phyloP scores from a whole-genome alignment of 1,140 invertebrate genomes.

The Babylonia areolata region DNA sequence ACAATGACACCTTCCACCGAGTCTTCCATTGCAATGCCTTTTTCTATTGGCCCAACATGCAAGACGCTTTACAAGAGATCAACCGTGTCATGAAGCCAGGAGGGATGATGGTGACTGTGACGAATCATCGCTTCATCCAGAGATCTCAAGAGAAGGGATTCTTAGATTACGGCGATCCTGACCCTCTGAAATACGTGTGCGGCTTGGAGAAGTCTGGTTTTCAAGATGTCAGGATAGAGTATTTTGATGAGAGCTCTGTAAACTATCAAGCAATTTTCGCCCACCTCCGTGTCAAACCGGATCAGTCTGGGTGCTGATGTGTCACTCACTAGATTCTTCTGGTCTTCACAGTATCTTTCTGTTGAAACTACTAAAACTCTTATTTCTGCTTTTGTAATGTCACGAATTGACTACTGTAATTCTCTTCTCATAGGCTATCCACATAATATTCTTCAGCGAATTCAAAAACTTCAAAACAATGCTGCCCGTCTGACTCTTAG shows the following conservation, averaged over 20 bases:
- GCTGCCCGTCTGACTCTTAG: too few species aligned
- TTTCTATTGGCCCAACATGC: slow-evolving; percentile 61
- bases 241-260: slow-evolving; percentile 38
- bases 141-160: slow-evolving; percentile 39
- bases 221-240: slow-evolving; percentile 53
- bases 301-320: too few species aligned
- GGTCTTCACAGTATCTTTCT: too few species aligned
- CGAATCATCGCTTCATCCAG: slow-evolving; percentile 43
- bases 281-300: slow-evolving; percentile 39
- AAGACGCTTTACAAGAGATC: slow-evolving; percentile 48
- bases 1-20: slow-evolving; percentile 57
- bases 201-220: slow-evolving; percentile 55
- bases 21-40: slow-evolving; percentile 64
- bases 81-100: slow-evolving; percentile 61
- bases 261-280: slow-evolving; percentile 56
- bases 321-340: too few species aligned
- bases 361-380: too few species aligned
- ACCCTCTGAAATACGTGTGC: slow-evolving; percentile 56
- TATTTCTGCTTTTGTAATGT: too few species aligned
- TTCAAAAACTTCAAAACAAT: too few species aligned
- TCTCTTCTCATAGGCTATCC: too few species aligned
- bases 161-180: slow-evolving; percentile 50
- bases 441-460: too few species aligned
- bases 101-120: slow-evolving; percentile 58
- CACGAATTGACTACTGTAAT: too few species aligned